phyloP scores from a whole-genome alignment of 2,113 vertebrate genomes.

The Caloenas nicobarica region DNA sequence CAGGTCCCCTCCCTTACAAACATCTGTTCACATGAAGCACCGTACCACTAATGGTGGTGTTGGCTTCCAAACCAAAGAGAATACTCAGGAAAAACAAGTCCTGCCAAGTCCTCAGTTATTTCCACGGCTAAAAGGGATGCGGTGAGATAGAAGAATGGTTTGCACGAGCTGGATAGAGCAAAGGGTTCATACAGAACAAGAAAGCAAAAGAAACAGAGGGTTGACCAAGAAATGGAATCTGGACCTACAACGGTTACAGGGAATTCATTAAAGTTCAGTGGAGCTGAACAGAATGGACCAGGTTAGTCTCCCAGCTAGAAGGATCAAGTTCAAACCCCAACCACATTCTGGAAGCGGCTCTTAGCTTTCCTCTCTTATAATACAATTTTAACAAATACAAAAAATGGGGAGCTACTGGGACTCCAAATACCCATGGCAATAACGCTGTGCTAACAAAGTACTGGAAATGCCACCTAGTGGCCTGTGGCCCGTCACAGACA shows the following conservation, averaged over 20 bases:
- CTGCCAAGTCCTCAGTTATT: conserved; percentile 3
- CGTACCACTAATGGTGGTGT: neutral
- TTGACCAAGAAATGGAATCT: neutral
- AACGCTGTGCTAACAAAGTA: neutral
- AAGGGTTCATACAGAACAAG: conserved; percentile 28
- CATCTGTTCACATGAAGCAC: neutral
- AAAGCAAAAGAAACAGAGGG: conserved; percentile 15
- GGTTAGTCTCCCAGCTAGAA: neutral
- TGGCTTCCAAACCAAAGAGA: neutral
- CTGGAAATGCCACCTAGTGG: conserved; percentile 1
- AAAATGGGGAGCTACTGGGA: neutral
- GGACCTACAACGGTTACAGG: neutral
- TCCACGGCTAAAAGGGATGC: conserved; percentile 15
- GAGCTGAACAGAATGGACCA: neutral
- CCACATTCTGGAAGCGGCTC: neutral
- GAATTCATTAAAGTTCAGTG: neutral
- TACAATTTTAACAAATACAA: neutral
- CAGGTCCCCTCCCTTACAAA: neutral
- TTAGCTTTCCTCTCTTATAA: neutral
- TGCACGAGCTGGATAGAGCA: neutral
- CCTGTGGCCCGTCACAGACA: neutral
- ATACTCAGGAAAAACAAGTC: neutral
- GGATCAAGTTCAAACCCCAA: neutral
- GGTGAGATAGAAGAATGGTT: neutral
- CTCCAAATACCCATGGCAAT: neutral